phyloP scores from a whole-genome alignment of 1,140 invertebrate genomes.

The Drosophila eugracilis region DNA sequence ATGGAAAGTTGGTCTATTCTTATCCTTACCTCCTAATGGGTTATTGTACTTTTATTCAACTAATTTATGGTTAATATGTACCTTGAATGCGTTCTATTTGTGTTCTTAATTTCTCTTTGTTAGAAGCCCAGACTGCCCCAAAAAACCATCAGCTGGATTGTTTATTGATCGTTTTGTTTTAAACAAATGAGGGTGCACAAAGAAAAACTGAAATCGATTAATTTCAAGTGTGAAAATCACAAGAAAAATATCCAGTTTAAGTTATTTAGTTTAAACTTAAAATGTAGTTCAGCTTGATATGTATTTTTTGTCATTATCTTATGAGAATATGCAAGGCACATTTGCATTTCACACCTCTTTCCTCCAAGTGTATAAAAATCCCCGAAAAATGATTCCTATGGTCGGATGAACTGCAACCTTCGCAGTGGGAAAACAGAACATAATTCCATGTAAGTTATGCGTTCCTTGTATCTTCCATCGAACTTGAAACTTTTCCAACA shows the following conservation, averaged over 20 bases:
- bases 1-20: conserved; percentile 6
- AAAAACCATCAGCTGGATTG: conserved; percentile 17
- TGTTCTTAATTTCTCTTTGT: conserved; percentile 14
- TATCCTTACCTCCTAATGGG: not conserved
- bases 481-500: conserved; percentile 61
- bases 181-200: not conserved
- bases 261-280: no score
- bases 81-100: conserved; percentile 30
- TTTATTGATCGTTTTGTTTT: conserved; percentile 37
- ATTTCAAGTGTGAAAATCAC: not conserved
- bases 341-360: not conserved
- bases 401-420: conserved; percentile 48
- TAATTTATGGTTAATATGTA: conserved; percentile 35
- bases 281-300: no score
- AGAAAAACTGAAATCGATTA: not conserved
- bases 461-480: conserved; percentile 53
- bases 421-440: conserved; percentile 45
- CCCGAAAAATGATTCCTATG: conserved; percentile 8
- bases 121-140: not conserved
- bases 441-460: conserved; percentile 61
- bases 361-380: not conserved
- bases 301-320: no score
- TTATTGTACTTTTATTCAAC: conserved; percentile 25
- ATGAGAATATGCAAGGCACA: no score
- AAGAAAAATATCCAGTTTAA: no score